Base-by-base conservation (phyloP, 2,888 invertebrate species). In the Lordiphosa andalusiaca region DNA sequence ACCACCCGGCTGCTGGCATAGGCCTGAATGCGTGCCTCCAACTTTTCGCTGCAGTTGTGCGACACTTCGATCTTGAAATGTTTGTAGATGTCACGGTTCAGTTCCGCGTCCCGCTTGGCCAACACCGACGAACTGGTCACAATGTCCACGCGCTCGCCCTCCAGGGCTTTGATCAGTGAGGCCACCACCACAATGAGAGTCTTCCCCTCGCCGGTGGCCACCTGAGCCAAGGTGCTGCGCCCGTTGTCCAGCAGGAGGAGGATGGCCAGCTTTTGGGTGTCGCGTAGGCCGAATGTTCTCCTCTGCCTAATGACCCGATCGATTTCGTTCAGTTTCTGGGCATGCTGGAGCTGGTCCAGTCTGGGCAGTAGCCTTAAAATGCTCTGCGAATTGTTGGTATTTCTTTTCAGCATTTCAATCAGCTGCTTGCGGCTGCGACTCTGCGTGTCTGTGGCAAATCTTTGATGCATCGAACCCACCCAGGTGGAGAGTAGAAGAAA, bases 21-120 rank as follows among this genome's bases (percentile, higher is more conserved):
- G 10, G 44, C 44, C 4, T 25, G 6, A 10, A 10, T 33, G 25
- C 44, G 44, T 10, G 6, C 7, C 3, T 44, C 44, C 9, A 44
- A 13, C 2, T 44, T 2, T 33, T 44, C 44, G 30, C 30, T 44
- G 16, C 44, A 44, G 12, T 44, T 44, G 25, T 44, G 44, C 2
- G 44, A 30, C 10, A 44, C 44, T 2, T 33, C 1, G 10, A 44
- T 3, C 1, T 13, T 13, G 10, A 44, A 44, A 19, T 47, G 36
- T 1, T 12, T 4, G n/a, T 47, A 47, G 13, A 47, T 36, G 19
- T 47, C 47, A 9, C 21, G 16, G 9, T 36, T 47, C 4, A 36
- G n/a, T 6, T 47, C 47, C 2, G 47, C 47, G 16, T 47, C 47
- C 6, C 47, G 47, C 21, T 36, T 47, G 36, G 47, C 47, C 36